Evolutionary conservation across 2,888 invertebrate genomes (phyloP).

Genomic region (Neoitamus cyanurus): DNA sequence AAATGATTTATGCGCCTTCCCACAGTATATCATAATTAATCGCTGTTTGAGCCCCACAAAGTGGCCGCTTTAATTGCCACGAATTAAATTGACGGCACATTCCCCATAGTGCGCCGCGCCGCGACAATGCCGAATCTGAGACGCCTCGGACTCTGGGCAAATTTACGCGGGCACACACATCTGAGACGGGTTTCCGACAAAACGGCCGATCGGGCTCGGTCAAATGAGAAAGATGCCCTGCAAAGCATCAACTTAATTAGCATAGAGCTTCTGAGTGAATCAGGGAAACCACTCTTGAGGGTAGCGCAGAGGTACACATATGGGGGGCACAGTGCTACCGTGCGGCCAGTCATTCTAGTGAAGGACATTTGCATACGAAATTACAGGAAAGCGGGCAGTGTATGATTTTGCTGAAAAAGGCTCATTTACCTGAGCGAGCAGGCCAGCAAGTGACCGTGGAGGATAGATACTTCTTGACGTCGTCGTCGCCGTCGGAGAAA

Average conservation of each 20-base stretch:
- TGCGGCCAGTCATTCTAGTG: not conserved
- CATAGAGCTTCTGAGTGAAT: not conserved
- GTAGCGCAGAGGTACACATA: not conserved
- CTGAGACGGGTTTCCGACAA: not conserved
- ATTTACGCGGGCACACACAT: not conserved
- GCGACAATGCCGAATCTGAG: constrained; percentile 10
- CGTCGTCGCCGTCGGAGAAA: not conserved
- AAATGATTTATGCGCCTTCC: constrained; percentile 66
- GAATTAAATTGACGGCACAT: constrained; percentile 48
- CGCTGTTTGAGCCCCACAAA: constrained; percentile 48
- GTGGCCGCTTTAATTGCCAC: constrained; percentile 50
- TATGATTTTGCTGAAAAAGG: constrained; percentile 29
- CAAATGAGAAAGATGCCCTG: constrained; percentile 45
- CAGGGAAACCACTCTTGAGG: not conserved
- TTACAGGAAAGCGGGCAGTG: constrained; percentile 45
- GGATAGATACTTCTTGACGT: constrained; percentile 7
- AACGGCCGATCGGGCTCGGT: not conserved
- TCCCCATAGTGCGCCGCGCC: constrained; percentile 3
- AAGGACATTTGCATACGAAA: constrained; percentile 46
- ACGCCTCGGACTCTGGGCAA: constrained; percentile 22
- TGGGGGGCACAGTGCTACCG: constrained; percentile 10
- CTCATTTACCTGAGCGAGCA: not conserved
- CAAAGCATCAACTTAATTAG: constrained; percentile 41
- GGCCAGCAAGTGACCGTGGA: not conserved
- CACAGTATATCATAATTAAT: constrained; percentile 61